Evolutionary conservation across 2,797 vertebrate genomes (phyloP).

Genomic region (Parambassis ranga): DNA sequence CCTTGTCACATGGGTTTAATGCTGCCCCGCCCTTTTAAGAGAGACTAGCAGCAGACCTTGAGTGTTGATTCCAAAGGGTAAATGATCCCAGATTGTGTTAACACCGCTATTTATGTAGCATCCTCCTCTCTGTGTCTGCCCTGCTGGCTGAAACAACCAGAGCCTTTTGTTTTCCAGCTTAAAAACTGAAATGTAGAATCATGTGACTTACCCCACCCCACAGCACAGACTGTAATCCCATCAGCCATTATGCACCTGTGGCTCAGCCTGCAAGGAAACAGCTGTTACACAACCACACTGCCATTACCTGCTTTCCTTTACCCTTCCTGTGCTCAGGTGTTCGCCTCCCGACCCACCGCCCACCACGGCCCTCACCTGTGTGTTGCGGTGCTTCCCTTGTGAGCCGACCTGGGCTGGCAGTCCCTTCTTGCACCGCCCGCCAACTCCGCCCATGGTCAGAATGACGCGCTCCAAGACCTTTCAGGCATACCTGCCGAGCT

Average conservation of each 20-base stretch:
- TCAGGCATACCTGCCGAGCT: conserved; percentile 96
- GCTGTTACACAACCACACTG: conserved; percentile 16
- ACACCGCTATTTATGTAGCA: no score
- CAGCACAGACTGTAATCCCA: conserved; percentile 33
- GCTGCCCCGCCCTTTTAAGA: no score
- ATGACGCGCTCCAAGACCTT: conserved; percentile 97
- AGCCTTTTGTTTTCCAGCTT: no score
- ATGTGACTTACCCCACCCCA: neutral
- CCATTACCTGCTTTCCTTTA: neutral
- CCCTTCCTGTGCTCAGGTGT: conserved; percentile 69
- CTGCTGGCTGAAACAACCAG: no score
- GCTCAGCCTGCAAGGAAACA: conserved; percentile 23
- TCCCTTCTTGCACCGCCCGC: conserved; percentile 93
- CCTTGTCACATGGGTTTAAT: no score
- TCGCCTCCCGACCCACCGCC: conserved; percentile 89
- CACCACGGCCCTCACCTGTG: conserved; percentile 99
- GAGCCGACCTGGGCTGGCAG: conserved; percentile 97
- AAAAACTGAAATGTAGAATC: no score
- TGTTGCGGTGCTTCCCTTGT: conserved; percentile 99
- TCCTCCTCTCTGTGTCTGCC: no score
- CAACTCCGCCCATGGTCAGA: conserved; percentile 91
- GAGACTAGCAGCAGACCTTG: no score
- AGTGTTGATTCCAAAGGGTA: no score
- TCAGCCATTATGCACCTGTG: conserved; percentile 24
- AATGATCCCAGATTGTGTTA: no score